Base-by-base conservation (phyloP, 1,140 invertebrate genomes). In the Drosophila kepulauana region DNA sequence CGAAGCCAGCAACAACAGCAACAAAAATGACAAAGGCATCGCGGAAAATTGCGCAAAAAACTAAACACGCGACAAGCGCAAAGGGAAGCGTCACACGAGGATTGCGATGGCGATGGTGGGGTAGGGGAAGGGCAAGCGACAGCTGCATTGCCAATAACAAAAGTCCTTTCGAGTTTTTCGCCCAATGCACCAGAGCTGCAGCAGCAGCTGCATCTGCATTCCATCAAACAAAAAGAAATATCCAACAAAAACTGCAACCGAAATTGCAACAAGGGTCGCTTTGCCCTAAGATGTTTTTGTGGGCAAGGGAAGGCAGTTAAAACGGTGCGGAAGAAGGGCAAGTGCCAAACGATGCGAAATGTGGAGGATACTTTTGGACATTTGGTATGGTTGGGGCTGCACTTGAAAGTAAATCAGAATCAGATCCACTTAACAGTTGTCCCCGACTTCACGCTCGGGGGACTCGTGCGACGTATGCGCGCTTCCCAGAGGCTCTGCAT, bases 41-140 rank as follows among this genome's bases (percentile, higher is more conserved):
- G 85, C 85, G 85, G 85, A 88, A 88, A 88, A 88, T 89, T 84
- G 78, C 85, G 85, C 85, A 86, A 88, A 88, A 88, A 88, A 88
- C 85, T 88, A 88, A 88, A 89, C 86, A 79, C 72, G 78, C 69
- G 46, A 51, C 33, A 48, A 33, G 41, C 68, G 41, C 54, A 63
- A 45, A 45, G 61, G 58, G n/a, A 15, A 2, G 25, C 61, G 1
- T 25, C 35, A 41, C 4, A 52, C 35, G 30, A 16, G 6, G 13
- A 15, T 15, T 3, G 61, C 1, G 28, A 15, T 10, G 13, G 15
- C 6, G 10, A 15, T n/a, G 11, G 11, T 20, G 15, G 5, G 35
- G 2, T n/a, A 46, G 15, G 48, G 59, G 8, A 6, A 43, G 61
- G 1, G 51, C 59, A 54, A 64, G 72, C 68, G 76, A 82, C 82